Evolutionary conservation across 2,888 invertebrate species (phyloP).

Genomic region (Xestia c-nigrum): DNA sequence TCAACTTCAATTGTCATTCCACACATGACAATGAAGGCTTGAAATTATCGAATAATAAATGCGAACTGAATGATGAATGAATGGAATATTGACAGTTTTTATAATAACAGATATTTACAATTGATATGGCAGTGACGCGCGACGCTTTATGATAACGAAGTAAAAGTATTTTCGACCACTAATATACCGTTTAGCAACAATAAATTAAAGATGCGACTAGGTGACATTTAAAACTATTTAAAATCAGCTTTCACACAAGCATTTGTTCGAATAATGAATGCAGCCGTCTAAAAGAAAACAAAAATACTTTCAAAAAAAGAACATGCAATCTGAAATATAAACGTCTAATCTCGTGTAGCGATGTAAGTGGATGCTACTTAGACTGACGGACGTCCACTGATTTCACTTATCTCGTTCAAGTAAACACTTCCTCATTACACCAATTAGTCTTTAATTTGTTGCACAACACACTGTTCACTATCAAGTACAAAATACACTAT

Average conservation of each 20-base stretch:
- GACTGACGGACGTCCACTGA: conserved; percentile 43
- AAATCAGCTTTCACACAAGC: conserved; percentile 30
- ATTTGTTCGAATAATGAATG: conserved; percentile 19
- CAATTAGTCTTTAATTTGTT: conserved; percentile 56
- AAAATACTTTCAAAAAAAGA: conserved; percentile 42
- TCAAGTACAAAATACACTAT: conserved; percentile 31
- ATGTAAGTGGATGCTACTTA: conserved; percentile 32
- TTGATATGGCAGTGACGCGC: not conserved
- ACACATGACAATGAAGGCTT: not conserved
- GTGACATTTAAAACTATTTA: conserved; percentile 23
- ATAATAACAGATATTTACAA: conserved; percentile 9
- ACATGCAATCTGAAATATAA: conserved; percentile 40
- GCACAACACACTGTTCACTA: conserved; percentile 32
- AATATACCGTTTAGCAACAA: not conserved
- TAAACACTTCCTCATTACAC: conserved; percentile 54
- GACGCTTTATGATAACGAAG: not conserved
- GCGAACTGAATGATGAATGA: not conserved
- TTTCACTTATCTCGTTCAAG: conserved; percentile 55
- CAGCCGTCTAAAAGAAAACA: conserved; percentile 25
- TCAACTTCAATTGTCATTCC: conserved; percentile 16
- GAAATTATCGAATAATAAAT: conserved; percentile 25
- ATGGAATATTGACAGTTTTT: not conserved
- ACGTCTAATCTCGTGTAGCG: conserved; percentile 27
- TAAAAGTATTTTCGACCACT: conserved; percentile 1
- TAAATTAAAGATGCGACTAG: conserved; percentile 23